These are phyloP conservation scores for Lepidostoma basale DNA, from an alignment of 1,140 invertebrate species.

Conservation along the genomic window DNA sequence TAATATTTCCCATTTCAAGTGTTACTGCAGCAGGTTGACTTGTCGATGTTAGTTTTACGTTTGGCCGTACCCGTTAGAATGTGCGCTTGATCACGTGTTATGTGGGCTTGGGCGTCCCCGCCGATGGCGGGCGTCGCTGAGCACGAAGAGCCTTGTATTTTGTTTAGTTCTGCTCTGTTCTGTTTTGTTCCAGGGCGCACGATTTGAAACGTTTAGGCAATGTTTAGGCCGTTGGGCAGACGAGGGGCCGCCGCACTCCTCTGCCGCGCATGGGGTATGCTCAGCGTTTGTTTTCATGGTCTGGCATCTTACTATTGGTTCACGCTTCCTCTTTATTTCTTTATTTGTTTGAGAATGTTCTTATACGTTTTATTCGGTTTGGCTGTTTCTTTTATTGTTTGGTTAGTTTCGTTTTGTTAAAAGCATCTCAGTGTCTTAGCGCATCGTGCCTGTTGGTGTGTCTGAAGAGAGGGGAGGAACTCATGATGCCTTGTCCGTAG, in stretches of 20 bases:
- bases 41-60: slow-evolving; percentile 36
- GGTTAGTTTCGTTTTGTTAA: slow-evolving; percentile 23
- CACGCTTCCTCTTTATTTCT: slow-evolving; percentile 29
- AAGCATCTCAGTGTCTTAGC: slow-evolving; percentile 37
- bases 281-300: slow-evolving; percentile 42
- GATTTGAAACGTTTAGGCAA: slow-evolving; percentile 39
- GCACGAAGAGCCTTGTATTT: slow-evolving; percentile 36
- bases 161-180: slow-evolving; percentile 40
- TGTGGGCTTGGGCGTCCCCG: slow-evolving; percentile 17
- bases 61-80: slow-evolving; percentile 41
- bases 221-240: slow-evolving; percentile 44
- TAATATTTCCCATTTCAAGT: slow-evolving; percentile 32
- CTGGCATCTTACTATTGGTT: slow-evolving; percentile 38
- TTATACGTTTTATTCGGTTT: slow-evolving; percentile 26
- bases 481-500: slow-evolving; percentile 57
- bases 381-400: slow-evolving; percentile 34
- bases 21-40: slow-evolving; percentile 12
- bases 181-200: slow-evolving; percentile 44
- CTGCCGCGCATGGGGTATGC: slow-evolving; percentile 41
- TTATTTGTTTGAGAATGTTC: slow-evolving; percentile 28
- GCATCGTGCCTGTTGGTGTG: slow-evolving; percentile 37
- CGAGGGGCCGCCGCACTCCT: slow-evolving; percentile 24
- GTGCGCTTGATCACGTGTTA: slow-evolving; percentile 38
- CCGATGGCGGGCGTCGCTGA: slow-evolving; percentile 29
- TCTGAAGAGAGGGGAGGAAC: slow-evolving; percentile 43